Evolutionary conservation across 2,113 vertebrate genomes (phyloP), one percentile per base, ranked within the genome.

Genomic region (Brachionichthys hirsutus): DNA sequence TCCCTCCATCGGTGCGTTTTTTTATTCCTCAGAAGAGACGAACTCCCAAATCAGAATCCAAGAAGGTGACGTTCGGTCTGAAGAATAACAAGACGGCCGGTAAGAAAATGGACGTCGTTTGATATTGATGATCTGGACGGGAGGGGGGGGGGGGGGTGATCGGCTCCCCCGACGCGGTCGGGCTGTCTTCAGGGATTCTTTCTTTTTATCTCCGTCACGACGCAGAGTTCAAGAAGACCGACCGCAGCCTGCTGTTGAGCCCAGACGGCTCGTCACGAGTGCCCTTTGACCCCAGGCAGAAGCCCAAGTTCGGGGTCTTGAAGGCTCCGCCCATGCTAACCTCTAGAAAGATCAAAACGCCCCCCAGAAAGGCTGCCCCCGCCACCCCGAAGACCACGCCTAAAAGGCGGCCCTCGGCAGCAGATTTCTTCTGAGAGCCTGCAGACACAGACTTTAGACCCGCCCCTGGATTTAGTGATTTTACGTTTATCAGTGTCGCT

Each of bases 251-350:
- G 55, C 78, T 95, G 49, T 88, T 98, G 56, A 98, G 94, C 73
- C 95, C 96, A 1, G 90, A 88, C 0, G 94, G 95, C 14, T 87
- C 88, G 0, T 93, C 93, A 8, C 90, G 94, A 5, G 92, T 99
- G 56, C 92, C 96, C 50, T 98, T 99, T 82, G 94, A 99, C 87
- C 96, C 97, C 1, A 60, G 91, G 36, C 94, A 95, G 84, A 94
- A 88, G 44, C 97, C 96, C 0, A 92, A 67, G 18, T 94, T 89
- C 0, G 91, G 97, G 0, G 95, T 97, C 46, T 80, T 99, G 51
- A 98, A 98, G 85, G 91, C 90, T 1, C 81, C 93, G 1, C 4
- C 70, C 6, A 56, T 52, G 0, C 34, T 62, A 0, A 16, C 41
- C 0, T 20, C 19, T 0, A 1, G 12, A 40, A 42, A 4, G 1